phyloP scores from a whole-genome alignment of 2,113 vertebrate genomes.

The Macquaria australasica region DNA sequence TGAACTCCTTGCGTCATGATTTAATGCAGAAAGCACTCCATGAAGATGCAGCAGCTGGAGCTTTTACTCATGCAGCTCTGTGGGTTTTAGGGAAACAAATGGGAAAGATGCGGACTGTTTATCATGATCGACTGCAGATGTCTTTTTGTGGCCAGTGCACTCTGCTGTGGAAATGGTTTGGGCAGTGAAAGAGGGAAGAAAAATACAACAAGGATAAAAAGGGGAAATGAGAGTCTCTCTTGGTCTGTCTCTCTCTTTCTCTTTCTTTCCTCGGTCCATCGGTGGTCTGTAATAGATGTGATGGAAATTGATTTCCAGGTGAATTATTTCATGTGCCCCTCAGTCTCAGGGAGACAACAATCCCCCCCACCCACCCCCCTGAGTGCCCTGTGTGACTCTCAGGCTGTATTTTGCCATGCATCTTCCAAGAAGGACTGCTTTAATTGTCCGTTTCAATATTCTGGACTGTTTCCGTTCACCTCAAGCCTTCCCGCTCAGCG shows the following conservation, averaged over 20 bases:
- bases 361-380: not conserved
- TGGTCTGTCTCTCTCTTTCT: constrained; percentile 49
- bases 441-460: constrained; percentile 78
- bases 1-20: constrained; percentile 29
- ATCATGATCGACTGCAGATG: constrained; percentile 79
- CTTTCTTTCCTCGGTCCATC: constrained; percentile 65
- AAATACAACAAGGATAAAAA: constrained; percentile 65
- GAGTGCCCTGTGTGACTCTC: constrained; percentile 39
- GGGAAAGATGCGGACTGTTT: constrained; percentile 69
- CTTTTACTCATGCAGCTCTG: constrained; percentile 57
- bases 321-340: constrained; percentile 76
- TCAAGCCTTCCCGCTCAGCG: constrained; percentile 32
- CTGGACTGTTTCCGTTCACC: constrained; percentile 53
- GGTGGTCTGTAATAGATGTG: constrained; percentile 71
- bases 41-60: constrained; percentile 64
- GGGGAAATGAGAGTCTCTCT: constrained; percentile 64
- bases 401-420: constrained; percentile 30
- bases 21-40: constrained; percentile 36
- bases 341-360: constrained; percentile 59
- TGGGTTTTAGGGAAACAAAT: constrained; percentile 74
- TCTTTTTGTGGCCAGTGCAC: constrained; percentile 66
- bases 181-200: constrained; percentile 58
- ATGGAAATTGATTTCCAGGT: constrained; percentile 85
- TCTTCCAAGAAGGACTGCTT: constrained; percentile 59
- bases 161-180: constrained; percentile 72